A percentile compares a stretch with the other conserved stretches of the same genome.
Evolutionary conservation across 2,113 vertebrate species (phyloP).

Genomic region (Tursiops truncatus): DNA sequence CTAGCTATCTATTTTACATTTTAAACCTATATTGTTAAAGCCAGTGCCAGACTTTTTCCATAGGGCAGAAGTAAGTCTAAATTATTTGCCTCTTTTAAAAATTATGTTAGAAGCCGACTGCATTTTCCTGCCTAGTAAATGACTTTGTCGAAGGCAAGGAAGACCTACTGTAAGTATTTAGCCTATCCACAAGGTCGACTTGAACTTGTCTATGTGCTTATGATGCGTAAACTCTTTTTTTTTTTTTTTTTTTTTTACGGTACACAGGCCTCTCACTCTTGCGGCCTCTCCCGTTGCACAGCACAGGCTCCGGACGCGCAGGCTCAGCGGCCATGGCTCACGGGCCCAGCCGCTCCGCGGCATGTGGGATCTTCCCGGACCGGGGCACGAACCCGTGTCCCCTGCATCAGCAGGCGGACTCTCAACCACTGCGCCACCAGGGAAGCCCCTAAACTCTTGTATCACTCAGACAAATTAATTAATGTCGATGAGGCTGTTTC

Average conservation of each 20-base stretch:
- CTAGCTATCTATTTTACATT: too few relatives aligned
- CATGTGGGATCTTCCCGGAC: too few relatives aligned
- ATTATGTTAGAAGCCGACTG: not conserved
- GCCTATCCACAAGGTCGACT: not conserved
- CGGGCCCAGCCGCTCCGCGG: too few relatives aligned
- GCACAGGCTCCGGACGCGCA: too few relatives aligned
- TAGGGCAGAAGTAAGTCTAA: not conserved
- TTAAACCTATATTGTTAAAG: not conserved
- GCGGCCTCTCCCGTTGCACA: rapidly evolving
- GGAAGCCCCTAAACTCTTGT: too few relatives aligned
- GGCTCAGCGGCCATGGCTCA: too few relatives aligned
- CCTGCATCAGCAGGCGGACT: too few relatives aligned
- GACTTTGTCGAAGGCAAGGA: not conserved
- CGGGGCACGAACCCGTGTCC: too few relatives aligned
- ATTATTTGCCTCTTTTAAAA: not conserved
- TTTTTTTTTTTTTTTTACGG: too few relatives aligned
- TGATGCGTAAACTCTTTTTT: not conserved
- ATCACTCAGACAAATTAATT: not conserved
- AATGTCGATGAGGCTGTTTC: not conserved
- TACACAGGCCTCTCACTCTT: too few relatives aligned
- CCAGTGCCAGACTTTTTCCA: not conserved
- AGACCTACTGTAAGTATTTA: not conserved
- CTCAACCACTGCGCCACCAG: too few relatives aligned
- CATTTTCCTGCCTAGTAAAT: not conserved
- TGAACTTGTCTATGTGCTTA: not conserved